These are phyloP conservation scores for Eupsittula cactorum DNA, from an alignment of 2,113 vertebrate genomes.

Conservation along the genomic window DNA sequence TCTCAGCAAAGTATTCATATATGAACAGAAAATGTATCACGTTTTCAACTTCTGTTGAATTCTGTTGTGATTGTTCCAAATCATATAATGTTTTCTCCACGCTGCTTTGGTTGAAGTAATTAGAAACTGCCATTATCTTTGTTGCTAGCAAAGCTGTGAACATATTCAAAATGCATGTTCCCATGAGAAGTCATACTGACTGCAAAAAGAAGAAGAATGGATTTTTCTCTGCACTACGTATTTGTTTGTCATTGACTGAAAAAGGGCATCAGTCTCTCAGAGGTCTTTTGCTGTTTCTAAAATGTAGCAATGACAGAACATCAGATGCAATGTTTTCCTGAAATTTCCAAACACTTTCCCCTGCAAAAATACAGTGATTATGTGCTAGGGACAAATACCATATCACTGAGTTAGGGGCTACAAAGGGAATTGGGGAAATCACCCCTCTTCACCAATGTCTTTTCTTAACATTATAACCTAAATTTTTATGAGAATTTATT, in stretches of 20 bases:
- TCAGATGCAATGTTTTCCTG: neutral
- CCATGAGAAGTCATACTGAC: constrained; percentile 1
- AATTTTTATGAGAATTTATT: neutral
- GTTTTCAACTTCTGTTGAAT: neutral
- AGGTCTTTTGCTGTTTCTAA: neutral
- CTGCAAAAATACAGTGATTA: neutral
- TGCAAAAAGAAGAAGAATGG: constrained; percentile 5
- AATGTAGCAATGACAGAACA: neutral
- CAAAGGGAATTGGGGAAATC: neutral
- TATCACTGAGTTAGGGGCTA: neutral
- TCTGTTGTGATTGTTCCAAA: constrained; percentile 5
- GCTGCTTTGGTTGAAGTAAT: neutral
- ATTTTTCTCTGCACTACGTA: neutral
- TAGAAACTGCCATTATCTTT: constrained; percentile 14
- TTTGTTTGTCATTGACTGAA: constrained; percentile 14
- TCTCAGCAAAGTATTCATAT: neutral
- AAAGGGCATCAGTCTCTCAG: neutral
- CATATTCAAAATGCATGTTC: neutral
- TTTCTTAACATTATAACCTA: neutral
- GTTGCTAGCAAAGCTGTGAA: neutral
- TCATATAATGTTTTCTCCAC: neutral
- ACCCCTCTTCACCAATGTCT: neutral
- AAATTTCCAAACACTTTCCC: neutral
- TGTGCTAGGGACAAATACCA: neutral
- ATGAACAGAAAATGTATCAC: constrained; percentile 13